Evolutionary conservation across 2,797 vertebrate genomes (phyloP).

Genomic region (Fistularia tabacaria): DNA sequence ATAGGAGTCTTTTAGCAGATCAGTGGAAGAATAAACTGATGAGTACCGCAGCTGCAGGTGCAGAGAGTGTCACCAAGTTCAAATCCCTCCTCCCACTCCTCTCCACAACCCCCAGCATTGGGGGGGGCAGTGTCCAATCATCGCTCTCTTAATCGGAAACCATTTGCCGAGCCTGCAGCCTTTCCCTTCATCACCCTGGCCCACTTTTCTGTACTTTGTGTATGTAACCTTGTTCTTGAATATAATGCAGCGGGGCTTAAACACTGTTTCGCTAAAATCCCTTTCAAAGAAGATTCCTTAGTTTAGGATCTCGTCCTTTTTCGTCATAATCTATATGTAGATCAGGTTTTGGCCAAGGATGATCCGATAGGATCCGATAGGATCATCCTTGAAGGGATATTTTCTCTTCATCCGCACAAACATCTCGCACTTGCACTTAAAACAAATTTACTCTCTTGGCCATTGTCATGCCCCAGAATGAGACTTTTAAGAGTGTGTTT

Average conservation of each 20-base stretch:
- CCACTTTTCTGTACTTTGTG: slow-evolving; percentile 20
- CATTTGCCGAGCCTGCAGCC: slow-evolving; percentile 10
- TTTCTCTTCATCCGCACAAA: slow-evolving; percentile 39
- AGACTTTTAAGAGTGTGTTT: slow-evolving; percentile 89
- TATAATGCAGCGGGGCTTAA: slow-evolving; percentile 10
- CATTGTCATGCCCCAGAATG: slow-evolving; percentile 83
- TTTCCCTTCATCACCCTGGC: slow-evolving; percentile 5
- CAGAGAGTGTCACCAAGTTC: slow-evolving; percentile 72
- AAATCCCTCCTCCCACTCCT: slow-evolving; percentile 56
- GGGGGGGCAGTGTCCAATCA: slow-evolving; percentile 8
- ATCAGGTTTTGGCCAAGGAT: slow-evolving; percentile 38
- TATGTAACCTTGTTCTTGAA: slow-evolving; percentile 31
- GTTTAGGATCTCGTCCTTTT: slow-evolving; percentile 1
- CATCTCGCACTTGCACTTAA: slow-evolving; percentile 55
- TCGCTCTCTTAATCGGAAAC: slow-evolving; percentile 20
- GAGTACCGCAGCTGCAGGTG: slow-evolving; percentile 84
- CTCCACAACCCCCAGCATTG: slow-evolving; percentile 43
- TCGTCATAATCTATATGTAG: slow-evolving; percentile 46
- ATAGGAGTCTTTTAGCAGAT: slow-evolving; percentile 7
- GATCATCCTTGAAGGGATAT: slow-evolving; percentile 31
- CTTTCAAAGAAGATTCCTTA: slow-evolving; percentile 20
- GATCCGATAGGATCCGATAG: slow-evolving; percentile 38
- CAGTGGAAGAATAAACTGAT: slow-evolving; percentile 72
- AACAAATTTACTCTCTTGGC: slow-evolving; percentile 74
- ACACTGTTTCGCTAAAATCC: slow-evolving; percentile 15